Base-by-base conservation (phyloP, 2,888 invertebrate genomes). In the Drosophila barbarae region DNA sequence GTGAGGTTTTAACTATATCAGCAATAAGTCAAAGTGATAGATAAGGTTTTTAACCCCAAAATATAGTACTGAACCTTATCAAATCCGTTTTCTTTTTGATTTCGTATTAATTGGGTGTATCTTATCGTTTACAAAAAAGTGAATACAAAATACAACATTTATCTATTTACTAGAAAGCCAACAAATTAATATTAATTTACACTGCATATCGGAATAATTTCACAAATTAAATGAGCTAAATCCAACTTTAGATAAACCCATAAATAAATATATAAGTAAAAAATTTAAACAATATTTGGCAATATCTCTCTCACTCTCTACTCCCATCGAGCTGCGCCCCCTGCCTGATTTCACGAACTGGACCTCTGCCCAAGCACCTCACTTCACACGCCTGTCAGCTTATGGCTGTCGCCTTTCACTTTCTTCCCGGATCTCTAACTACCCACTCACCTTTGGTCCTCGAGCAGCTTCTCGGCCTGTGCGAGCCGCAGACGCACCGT, bases 401-500 rank as follows among this genome's bases (percentile, higher is more conserved):
- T 41, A 34, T n/a, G 26, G 13, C 28, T 9, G 28, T 35, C 21
- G 42, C 63, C 61, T 61, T 61, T 61, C 61, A 61, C 64, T 61
- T 61, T 61, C 61, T 63, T 28, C 32, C 57, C 57, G 57, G 32
- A 55, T 57, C 10, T 13, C 18, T 26, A 5, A 10, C 44, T 9
- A 10, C 50, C 52, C 51, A 34, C 59, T 92, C 90, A 95, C 94
- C 91, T 91, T 89, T 92, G 91, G 88, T 95, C 94, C 73, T 93
- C 91, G 58, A 96, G 90, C 53, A 96, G 90, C 69, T 92, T 91
- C 84, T 94, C 93, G 47, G 95, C 93, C 13, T 94, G 91, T 66
- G 92, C 91, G 76, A 96, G 91, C 69, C 96, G 91, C 78, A 96
- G 89, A 66, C 96, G 91, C 26, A 96, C 96, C 71, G 95, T 92